phyloP scores from a whole-genome alignment of 1,140 invertebrate genomes.

The Drosophila orena region DNA sequence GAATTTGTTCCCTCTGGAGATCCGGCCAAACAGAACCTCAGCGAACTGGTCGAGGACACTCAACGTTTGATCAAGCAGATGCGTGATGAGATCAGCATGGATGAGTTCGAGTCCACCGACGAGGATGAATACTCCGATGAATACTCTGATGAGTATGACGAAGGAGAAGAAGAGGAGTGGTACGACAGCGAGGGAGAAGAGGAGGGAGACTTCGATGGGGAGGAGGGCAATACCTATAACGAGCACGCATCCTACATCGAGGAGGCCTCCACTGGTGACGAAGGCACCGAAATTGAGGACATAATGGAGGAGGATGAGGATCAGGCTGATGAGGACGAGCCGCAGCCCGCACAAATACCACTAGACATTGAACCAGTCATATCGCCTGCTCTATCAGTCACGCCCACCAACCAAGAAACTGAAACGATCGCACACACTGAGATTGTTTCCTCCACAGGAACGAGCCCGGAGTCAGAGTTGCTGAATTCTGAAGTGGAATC shows the following conservation, averaged over 20 bases:
- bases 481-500: background rate
- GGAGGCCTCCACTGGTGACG: slow-evolving; percentile 69
- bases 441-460: slow-evolving; percentile 53
- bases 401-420: slow-evolving; percentile 57
- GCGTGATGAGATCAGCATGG: slow-evolving; percentile 87
- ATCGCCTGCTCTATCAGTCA: slow-evolving; percentile 54
- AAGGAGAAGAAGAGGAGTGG: slow-evolving; percentile 85
- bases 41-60: slow-evolving; percentile 86
- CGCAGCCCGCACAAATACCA: slow-evolving; percentile 6
- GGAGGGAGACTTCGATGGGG: slow-evolving; percentile 68
- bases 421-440: slow-evolving; percentile 37
- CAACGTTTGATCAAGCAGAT: slow-evolving; percentile 87
- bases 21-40: slow-evolving; percentile 85
- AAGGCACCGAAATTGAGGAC: slow-evolving; percentile 66
- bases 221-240: slow-evolving; percentile 59
- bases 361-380: slow-evolving; percentile 45
- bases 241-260: slow-evolving; percentile 52
- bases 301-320: slow-evolving; percentile 62
- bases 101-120: slow-evolving; percentile 86
- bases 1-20: slow-evolving; percentile 78
- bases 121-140: slow-evolving; percentile 86
- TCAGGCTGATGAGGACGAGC: slow-evolving; percentile 32
- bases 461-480: background rate
- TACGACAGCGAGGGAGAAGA: slow-evolving; percentile 85
- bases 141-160: slow-evolving; percentile 84